A percentile compares a stretch with the other conserved stretches of the same genome.
These are phyloP conservation scores for Chrysolina haemoptera DNA, from an alignment of 2,888 invertebrate species.

Conservation along the genomic window DNA sequence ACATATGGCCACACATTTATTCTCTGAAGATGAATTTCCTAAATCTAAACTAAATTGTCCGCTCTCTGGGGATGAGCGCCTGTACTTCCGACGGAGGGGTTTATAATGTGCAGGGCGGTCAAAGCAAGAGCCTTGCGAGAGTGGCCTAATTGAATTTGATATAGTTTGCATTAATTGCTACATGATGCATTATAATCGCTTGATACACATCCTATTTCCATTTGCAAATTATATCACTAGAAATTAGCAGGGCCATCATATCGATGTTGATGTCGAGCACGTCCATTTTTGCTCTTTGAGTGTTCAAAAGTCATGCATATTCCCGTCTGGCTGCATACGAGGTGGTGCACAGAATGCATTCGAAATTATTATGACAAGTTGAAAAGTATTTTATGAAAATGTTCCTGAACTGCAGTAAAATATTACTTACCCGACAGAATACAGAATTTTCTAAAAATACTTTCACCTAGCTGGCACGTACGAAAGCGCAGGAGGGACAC, in stretches of 20 bases:
- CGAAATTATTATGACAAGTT: too few relatives aligned
- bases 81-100: constrained; percentile 60
- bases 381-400: too few relatives aligned
- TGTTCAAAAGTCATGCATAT: constrained; percentile 57
- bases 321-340: constrained; percentile 33
- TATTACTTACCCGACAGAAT: too few relatives aligned
- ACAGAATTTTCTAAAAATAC: too few relatives aligned
- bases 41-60: constrained; percentile 35
- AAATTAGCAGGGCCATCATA: constrained; percentile 43
- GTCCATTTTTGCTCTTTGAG: constrained; percentile 57
- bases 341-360: not conserved
- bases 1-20: not conserved
- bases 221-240: constrained; percentile 59
- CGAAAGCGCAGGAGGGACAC: too few relatives aligned
- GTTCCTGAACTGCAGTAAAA: too few relatives aligned
- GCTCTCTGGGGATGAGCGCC: constrained; percentile 34
- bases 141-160: constrained; percentile 65
- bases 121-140: constrained; percentile 58
- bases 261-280: constrained; percentile 50
- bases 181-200: constrained; percentile 63
- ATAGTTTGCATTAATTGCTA: constrained; percentile 66
- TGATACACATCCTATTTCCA: constrained; percentile 60
- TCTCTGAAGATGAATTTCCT: constrained; percentile 1
- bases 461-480: too few relatives aligned
- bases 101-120: constrained; percentile 64